Conservation (phyloP, 1,140 invertebrate genomes). For the Drosophila pectinifera region DNA sequence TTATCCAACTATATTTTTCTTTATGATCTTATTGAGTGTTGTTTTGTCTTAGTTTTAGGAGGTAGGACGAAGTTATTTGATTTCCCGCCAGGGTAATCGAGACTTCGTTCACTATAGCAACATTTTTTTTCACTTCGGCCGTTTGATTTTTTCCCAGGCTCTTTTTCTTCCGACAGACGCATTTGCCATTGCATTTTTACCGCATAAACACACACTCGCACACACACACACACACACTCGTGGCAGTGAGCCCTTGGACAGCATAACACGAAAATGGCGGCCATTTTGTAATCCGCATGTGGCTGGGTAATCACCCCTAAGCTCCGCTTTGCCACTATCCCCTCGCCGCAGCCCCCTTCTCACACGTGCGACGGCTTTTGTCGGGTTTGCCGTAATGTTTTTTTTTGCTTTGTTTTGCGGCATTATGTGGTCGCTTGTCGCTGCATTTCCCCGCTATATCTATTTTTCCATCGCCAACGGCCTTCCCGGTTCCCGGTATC, state of each 20-base stretch:
- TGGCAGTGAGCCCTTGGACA: not conserved
- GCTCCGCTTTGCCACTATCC: slow-evolving; percentile 45
- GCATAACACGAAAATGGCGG: slow-evolving; percentile 73
- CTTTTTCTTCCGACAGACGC: slow-evolving; percentile 21
- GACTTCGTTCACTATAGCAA: not conserved
- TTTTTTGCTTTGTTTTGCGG: slow-evolving; percentile 61
- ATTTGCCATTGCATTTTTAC: slow-evolving; percentile 71
- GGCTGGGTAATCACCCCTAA: slow-evolving; percentile 79
- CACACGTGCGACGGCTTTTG: slow-evolving; percentile 65
- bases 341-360: slow-evolving; percentile 2
- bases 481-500: slow-evolving; percentile 2
- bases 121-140: not conserved
- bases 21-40: too few relatives aligned
- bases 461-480: slow-evolving; percentile 19
- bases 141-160: slow-evolving; percentile 16
- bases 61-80: too few relatives aligned
- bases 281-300: slow-evolving; percentile 83
- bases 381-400: slow-evolving; percentile 54
- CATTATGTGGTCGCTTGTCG: slow-evolving; percentile 72
- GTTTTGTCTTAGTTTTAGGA: not conserved
- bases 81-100: not conserved
- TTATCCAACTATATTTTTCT: too few relatives aligned
- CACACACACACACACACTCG: not conserved
- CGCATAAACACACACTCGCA: slow-evolving; percentile 44
- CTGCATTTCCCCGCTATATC: slow-evolving; percentile 24